Percentiles rank a stretch among this genome's conserved stretches.
Evolutionary conservation across 2,797 vertebrate genomes (phyloP).

Genomic region (Anisognathus igniventris): DNA sequence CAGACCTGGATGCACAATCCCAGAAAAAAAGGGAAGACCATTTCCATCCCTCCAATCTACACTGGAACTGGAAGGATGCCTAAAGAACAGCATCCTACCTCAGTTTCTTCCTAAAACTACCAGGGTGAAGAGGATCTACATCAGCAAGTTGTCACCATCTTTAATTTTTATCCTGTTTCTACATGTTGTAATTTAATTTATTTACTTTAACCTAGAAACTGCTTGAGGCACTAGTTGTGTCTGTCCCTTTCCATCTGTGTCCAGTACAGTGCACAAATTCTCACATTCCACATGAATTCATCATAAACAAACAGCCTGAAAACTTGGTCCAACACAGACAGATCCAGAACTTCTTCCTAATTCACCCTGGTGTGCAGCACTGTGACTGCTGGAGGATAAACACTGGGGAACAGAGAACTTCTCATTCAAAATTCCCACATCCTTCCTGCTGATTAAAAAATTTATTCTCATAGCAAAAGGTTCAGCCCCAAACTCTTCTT

Average conservation of each 20-base stretch:
- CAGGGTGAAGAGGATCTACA: neutral
- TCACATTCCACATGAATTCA: neutral
- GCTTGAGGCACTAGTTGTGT: neutral
- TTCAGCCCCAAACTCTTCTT: neutral
- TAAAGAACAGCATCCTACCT: neutral
- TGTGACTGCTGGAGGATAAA: neutral
- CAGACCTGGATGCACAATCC: neutral
- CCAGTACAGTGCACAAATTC: neutral
- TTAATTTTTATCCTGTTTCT: neutral
- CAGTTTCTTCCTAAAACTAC: neutral
- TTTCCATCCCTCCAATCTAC: neutral
- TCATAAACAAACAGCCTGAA: neutral
- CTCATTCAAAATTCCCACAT: neutral
- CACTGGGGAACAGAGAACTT: neutral
- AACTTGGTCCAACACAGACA: neutral
- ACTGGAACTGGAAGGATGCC: neutral
- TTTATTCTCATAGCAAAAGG: neutral
- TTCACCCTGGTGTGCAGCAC: neutral
- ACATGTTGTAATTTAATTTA: neutral
- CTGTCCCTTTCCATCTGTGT: neutral
- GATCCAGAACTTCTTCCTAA: neutral
- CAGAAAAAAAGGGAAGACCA: neutral
- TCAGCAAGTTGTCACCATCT: neutral
- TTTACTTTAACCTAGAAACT: neutral
- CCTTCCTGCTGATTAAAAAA: neutral